Conservation (phyloP, 2,797 vertebrate species). For the Sternotherus odoratus region DNA sequence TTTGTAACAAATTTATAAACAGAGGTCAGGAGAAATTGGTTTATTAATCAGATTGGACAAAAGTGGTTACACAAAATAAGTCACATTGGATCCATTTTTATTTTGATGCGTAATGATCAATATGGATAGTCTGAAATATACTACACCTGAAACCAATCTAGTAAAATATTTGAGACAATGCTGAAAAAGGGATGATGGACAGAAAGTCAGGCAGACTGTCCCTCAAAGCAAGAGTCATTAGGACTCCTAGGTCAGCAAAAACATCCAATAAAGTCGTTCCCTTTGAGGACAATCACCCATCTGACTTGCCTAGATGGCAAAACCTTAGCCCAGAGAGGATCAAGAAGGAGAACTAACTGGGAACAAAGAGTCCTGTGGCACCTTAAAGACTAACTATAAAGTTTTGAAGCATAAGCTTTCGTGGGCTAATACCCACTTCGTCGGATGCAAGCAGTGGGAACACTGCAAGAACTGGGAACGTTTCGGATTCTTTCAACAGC, state of each 20-base stretch:
- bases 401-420: too few species aligned
- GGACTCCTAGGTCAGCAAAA: not conserved
- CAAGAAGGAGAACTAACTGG: not conserved
- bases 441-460: too few species aligned
- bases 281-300: not conserved
- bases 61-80: slow-evolving; percentile 14
- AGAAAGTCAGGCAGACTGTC: not conserved
- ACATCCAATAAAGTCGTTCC: not conserved
- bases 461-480: not conserved
- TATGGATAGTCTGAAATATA: slow-evolving; percentile 5
- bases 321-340: not conserved
- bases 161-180: slow-evolving; percentile 1
- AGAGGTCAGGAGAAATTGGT: not conserved
- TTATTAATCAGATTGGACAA: slow-evolving; percentile 24
- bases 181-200: not conserved
- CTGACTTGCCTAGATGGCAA: not conserved
- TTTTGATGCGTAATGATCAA: not conserved
- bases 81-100: slow-evolving; percentile 5
- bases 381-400: too few species aligned
- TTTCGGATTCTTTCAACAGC: fast-evolving
- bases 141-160: not conserved
- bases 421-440: too few species aligned
- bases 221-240: not conserved
- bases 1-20: slow-evolving; percentile 15
- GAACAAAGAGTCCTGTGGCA: too few species aligned